Evolutionary conservation across 2,888 invertebrate species (phyloP).

Genomic region (Macaria notata): DNA sequence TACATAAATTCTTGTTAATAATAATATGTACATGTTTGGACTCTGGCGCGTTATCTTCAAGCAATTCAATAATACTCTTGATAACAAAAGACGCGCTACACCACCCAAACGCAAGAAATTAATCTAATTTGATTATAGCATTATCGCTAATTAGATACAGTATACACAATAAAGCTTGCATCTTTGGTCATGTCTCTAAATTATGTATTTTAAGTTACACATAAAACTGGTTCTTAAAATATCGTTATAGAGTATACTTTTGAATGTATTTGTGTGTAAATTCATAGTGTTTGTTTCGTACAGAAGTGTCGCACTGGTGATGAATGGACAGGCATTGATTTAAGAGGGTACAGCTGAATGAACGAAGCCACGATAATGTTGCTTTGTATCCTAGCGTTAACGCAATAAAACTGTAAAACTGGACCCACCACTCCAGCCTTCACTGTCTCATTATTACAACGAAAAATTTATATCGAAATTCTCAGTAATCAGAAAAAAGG

Average conservation of each 20-base stretch:
- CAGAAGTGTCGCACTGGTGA: conserved; percentile 64
- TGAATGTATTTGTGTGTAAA: conserved; percentile 36
- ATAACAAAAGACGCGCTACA: conserved; percentile 57
- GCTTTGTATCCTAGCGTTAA: conserved; percentile 50
- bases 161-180: conserved; percentile 68
- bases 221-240: conserved; percentile 33
- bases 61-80: conserved; percentile 39
- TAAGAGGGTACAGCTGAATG: conserved; percentile 67
- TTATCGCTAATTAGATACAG: conserved; percentile 74
- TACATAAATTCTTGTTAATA: too few relatives aligned
- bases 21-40: too few relatives aligned
- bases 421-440: conserved; percentile 28
- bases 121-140: conserved; percentile 59
- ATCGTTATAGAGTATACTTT: conserved; percentile 46
- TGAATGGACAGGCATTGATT: conserved; percentile 71
- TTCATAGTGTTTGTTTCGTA: conserved; percentile 48
- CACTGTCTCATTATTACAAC: conserved; percentile 28
- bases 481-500: conserved; percentile 31
- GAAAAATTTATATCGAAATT: conserved; percentile 35
- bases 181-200: conserved; percentile 58
- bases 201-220: conserved; percentile 29
- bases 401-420: conserved; percentile 68
- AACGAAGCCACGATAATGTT: conserved; percentile 55
- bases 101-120: conserved; percentile 72
- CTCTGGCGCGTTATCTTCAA: too few relatives aligned